Evolutionary conservation across 2,888 invertebrate species (phyloP).

Genomic region (Andrena minutula): DNA sequence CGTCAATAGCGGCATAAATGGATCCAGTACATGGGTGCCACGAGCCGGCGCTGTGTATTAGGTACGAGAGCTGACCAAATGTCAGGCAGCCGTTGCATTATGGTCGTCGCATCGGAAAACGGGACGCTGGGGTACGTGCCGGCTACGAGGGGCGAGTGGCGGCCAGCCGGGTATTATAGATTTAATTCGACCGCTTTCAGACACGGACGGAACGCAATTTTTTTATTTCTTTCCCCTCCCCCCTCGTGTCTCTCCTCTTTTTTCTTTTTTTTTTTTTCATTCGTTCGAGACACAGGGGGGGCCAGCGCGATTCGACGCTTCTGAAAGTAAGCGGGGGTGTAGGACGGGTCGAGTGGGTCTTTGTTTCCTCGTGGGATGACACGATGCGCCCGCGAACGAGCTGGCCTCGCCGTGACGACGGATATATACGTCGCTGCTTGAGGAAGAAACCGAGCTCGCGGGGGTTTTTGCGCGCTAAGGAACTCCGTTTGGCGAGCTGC

Average conservation of each 20-base stretch:
- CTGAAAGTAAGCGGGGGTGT: constrained; percentile 71
- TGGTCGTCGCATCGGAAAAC: constrained; percentile 60
- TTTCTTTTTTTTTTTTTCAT: too few relatives aligned
- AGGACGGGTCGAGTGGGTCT: constrained; percentile 73
- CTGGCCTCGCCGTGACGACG: constrained; percentile 21
- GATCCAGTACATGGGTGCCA: constrained; percentile 48
- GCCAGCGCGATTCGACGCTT: constrained; percentile 69
- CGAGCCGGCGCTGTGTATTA: constrained; percentile 43
- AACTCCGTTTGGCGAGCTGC: constrained; percentile 25
- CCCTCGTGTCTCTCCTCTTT: too few relatives aligned
- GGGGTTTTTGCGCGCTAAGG: constrained; percentile 32
- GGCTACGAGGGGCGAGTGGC: background rate
- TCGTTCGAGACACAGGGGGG: background rate
- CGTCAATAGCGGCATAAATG: constrained; percentile 62
- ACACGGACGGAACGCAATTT: constrained; percentile 44
- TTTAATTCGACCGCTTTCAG: constrained; percentile 63
- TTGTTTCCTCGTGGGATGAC: constrained; percentile 74
- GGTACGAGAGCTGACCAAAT: constrained; percentile 53
- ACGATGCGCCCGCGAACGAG: constrained; percentile 44
- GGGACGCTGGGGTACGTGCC: constrained; percentile 27
- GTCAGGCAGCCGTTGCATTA: constrained; percentile 61
- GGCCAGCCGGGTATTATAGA: constrained; percentile 46
- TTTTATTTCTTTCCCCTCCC: too few relatives aligned
- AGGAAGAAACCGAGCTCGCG: constrained; percentile 14
- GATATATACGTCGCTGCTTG: constrained; percentile 14